phyloP scores from a whole-genome alignment of 2,113 vertebrate genomes.

The Callocephalon fimbriatum region DNA sequence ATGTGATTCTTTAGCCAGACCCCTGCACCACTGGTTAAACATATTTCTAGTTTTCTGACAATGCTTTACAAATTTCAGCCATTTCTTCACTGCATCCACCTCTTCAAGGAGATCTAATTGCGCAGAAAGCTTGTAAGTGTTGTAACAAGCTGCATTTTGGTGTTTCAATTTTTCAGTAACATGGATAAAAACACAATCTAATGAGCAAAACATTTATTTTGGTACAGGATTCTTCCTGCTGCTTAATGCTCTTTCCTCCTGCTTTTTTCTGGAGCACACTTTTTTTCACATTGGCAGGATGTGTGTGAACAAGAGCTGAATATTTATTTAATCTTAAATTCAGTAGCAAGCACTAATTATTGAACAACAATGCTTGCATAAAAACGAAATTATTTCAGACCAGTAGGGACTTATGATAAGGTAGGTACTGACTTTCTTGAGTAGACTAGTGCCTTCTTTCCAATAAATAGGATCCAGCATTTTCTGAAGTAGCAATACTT shows the following conservation, averaged over 20 bases:
- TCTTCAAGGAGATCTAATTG: background rate
- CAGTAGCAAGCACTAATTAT: background rate
- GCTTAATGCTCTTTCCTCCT: conserved; percentile 45
- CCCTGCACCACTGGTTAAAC: background rate
- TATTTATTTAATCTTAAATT: background rate
- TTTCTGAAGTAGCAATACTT: background rate
- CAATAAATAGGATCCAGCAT: background rate
- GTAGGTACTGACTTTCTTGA: background rate
- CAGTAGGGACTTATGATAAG: background rate
- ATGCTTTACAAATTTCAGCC: background rate
- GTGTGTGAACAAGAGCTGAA: background rate
- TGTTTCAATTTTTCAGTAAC: background rate
- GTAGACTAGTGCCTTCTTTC: background rate
- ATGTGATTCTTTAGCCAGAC: background rate
- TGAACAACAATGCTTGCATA: background rate
- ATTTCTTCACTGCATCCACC: background rate
- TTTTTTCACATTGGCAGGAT: background rate
- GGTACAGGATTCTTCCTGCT: background rate
- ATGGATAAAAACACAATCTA: background rate
- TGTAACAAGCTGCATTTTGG: background rate
- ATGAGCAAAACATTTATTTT: conserved; percentile 49
- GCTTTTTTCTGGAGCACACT: background rate
- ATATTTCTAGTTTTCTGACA: background rate
- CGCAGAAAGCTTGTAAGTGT: background rate
- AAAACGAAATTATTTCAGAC: background rate